Conservation (phyloP, 37 sponge, comb jelly and placozoan genomes). For the Crambe crambe region DNA sequence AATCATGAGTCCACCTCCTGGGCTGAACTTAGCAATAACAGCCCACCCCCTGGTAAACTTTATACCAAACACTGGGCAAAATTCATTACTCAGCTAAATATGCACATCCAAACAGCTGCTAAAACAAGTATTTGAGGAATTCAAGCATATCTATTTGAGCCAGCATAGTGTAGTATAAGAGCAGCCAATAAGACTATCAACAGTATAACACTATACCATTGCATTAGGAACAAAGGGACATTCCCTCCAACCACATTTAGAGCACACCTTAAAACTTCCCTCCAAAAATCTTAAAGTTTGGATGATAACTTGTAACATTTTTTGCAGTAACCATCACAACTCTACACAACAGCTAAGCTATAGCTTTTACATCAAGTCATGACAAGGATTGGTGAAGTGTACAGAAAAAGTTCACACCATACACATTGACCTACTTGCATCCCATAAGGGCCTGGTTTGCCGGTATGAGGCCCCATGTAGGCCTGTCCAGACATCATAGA, state of each 20-base stretch:
- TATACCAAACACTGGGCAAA: no score
- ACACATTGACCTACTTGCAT: conserved; percentile 16
- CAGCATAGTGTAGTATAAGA: neutral
- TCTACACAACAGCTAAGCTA: neutral
- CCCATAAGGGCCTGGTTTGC: conserved; percentile 21
- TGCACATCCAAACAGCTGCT: neutral
- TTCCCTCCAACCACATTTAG: conserved; percentile 9
- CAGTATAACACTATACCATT: no score
- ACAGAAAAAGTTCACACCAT: no score
- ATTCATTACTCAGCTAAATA: no score
- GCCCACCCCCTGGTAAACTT: no score
- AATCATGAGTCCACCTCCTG: no score
- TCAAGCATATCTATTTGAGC: neutral
- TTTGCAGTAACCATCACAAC: neutral
- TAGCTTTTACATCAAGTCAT: neutral
- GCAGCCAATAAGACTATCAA: no score
- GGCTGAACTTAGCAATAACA: no score
- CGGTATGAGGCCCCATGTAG: conserved; percentile 10
- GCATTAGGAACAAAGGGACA: conserved; percentile 20
- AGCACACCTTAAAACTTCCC: conserved; percentile 37
- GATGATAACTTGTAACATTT: neutral
- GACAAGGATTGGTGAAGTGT: no score
- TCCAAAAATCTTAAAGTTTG: neutral
- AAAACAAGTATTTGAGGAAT: neutral
- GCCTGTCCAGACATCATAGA: neutral